Evolutionary conservation across 35 echinoderm and acorn worm genomes (phyloP).

Genomic region (Apostichopus californicus): DNA sequence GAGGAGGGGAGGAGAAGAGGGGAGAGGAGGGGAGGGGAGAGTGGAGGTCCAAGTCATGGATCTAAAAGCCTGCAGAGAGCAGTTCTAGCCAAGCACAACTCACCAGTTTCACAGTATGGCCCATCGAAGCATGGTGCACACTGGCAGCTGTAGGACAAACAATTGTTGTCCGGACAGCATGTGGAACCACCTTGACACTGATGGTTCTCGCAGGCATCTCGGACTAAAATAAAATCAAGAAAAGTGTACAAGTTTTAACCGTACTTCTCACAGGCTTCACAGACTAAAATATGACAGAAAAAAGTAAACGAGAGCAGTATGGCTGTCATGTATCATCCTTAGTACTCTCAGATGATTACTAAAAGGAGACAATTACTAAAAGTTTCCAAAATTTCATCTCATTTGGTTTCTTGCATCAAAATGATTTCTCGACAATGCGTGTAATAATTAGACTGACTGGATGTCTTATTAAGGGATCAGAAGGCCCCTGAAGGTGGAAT

Average conservation of each 20-base stretch:
- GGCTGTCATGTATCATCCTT: too few relatives aligned
- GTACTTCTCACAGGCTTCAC: background rate
- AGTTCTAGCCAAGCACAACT: background rate
- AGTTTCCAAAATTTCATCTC: too few relatives aligned
- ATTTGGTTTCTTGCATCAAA: too few relatives aligned
- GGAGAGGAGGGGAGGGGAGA: too few relatives aligned
- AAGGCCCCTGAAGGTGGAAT: too few relatives aligned
- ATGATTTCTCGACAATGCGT: too few relatives aligned
- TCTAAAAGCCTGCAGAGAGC: background rate
- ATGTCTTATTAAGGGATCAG: too few relatives aligned
- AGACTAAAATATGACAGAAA: too few relatives aligned
- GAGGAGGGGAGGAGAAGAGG: background rate
- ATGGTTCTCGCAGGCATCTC: constrained; percentile 57
- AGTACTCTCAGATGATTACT: too few relatives aligned
- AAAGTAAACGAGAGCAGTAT: too few relatives aligned
- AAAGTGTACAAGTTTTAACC: background rate
- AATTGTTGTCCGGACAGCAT: constrained; percentile 38
- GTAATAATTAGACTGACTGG: too few relatives aligned
- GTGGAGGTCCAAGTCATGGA: background rate
- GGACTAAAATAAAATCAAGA: constrained; percentile 5
- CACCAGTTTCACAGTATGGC: constrained; percentile 57
- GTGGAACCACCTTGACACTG: constrained; percentile 68
- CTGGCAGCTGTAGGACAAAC: constrained; percentile 57
- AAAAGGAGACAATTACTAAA: too few relatives aligned
- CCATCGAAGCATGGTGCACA: constrained; percentile 65